Percentiles rank a stretch among this genome's conserved stretches.
phyloP scores from a whole-genome alignment of 1,140 invertebrate genomes.

The Pantala flavescens region DNA sequence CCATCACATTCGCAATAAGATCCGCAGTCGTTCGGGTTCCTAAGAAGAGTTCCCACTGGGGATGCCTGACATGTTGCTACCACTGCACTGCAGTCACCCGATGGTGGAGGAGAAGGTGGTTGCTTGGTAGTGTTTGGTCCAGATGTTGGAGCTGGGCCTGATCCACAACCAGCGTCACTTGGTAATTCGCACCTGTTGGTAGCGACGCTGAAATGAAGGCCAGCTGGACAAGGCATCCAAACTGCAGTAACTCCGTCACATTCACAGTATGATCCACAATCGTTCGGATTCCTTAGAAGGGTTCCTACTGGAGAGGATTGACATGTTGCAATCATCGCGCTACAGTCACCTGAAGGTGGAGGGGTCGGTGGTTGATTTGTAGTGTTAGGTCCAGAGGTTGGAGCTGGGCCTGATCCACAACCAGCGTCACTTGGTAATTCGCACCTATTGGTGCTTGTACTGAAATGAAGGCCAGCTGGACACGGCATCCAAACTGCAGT shows the following conservation, averaged over 20 bases:
- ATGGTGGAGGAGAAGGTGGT: too few relatives aligned
- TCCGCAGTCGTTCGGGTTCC: constrained; percentile 24
- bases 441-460: constrained; percentile 24
- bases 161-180: constrained; percentile 14
- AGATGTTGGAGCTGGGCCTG: background rate
- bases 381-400: background rate
- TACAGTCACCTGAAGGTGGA: background rate
- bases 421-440: constrained; percentile 23
- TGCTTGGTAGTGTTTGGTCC: too few relatives aligned
- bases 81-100: too few relatives aligned
- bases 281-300: constrained; percentile 22
- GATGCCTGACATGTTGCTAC: too few relatives aligned
- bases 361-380: background rate
- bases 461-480: constrained; percentile 21
- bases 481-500: constrained; percentile 22
- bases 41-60: constrained; percentile 13
- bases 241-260: constrained; percentile 24
- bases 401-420: background rate
- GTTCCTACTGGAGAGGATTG: background rate
- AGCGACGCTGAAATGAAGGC: constrained; percentile 22
- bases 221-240: constrained; percentile 22
- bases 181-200: constrained; percentile 26
- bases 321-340: background rate
- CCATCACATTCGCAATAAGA: constrained; percentile 21
- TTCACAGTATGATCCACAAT: constrained; percentile 25